Conservation (phyloP, 2,888 invertebrate genomes). For the Lasioglossum pauxillum region DNA sequence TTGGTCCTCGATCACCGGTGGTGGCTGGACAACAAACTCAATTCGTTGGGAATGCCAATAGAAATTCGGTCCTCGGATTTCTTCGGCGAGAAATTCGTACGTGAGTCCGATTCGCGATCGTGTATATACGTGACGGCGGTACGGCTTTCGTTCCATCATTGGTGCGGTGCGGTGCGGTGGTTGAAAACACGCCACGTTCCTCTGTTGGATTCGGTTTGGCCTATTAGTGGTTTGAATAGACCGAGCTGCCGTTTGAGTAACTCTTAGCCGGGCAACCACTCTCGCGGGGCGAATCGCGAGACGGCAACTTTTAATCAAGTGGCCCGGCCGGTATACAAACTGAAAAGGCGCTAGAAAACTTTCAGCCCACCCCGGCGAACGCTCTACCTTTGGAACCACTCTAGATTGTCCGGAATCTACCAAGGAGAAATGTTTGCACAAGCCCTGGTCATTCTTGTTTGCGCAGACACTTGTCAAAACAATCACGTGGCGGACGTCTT, state of each 20-base stretch:
- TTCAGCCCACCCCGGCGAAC: not conserved
- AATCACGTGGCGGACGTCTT: not conserved
- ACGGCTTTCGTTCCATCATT: not conserved
- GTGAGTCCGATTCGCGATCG: slow-evolving; percentile 8
- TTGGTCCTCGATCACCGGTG: slow-evolving; percentile 21
- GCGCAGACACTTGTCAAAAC: not conserved
- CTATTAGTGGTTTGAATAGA: slow-evolving; percentile 59
- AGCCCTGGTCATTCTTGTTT: not conserved
- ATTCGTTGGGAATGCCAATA: not conserved
- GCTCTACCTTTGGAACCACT: not conserved
- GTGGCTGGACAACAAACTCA: not conserved
- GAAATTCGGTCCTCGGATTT: not conserved
- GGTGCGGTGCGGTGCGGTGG: not conserved
- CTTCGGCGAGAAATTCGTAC: slow-evolving; percentile 10
- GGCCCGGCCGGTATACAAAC: not conserved
- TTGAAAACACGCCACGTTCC: slow-evolving; percentile 32
- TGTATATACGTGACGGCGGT: slow-evolving; percentile 3
- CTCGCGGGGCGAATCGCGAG: not conserved
- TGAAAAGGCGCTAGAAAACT: slow-evolving; percentile 2
- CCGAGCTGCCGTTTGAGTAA: slow-evolving; percentile 34
- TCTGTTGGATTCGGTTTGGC: slow-evolving; percentile 42
- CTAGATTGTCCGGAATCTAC: not conserved
- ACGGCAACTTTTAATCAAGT: slow-evolving; percentile 1
- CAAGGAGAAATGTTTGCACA: not conserved
- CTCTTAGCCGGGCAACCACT: slow-evolving; percentile 1